phyloP scores from a whole-genome alignment of 2,797 vertebrate genomes.

The Columba guinea region DNA sequence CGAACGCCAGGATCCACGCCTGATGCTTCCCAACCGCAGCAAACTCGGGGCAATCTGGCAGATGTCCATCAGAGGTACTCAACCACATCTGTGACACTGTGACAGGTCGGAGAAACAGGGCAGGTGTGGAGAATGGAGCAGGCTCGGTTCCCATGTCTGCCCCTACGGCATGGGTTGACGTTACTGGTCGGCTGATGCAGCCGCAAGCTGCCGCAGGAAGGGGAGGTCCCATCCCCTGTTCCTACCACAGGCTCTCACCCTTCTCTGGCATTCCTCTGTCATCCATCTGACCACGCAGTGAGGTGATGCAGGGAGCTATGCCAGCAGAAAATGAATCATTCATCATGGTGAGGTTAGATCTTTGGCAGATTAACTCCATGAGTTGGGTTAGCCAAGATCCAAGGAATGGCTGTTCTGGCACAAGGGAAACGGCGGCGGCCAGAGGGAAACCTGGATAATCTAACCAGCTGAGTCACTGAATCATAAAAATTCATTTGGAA shows the following conservation, averaged over 20 bases:
- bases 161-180: neutral
- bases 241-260: neutral
- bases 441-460: neutral
- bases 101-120: neutral
- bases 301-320: neutral
- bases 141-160: neutral
- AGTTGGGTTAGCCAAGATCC: neutral
- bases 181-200: neutral
- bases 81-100: neutral
- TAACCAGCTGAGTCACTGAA: neutral
- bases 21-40: neutral
- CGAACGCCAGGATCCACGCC: neutral
- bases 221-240: slow-evolving; percentile 21
- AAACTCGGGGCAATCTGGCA: neutral
- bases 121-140: neutral
- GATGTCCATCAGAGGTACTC: slow-evolving; percentile 20
- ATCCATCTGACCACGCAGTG: neutral
- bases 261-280: neutral
- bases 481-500: neutral
- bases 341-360: neutral
- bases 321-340: neutral
- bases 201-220: neutral
- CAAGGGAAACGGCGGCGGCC: neutral
- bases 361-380: neutral
- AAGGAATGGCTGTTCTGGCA: neutral